Evolutionary conservation across 2,888 invertebrate genomes (phyloP), one percentile per base, ranked within the genome.

Genomic region (Morpho deidamia): DNA sequence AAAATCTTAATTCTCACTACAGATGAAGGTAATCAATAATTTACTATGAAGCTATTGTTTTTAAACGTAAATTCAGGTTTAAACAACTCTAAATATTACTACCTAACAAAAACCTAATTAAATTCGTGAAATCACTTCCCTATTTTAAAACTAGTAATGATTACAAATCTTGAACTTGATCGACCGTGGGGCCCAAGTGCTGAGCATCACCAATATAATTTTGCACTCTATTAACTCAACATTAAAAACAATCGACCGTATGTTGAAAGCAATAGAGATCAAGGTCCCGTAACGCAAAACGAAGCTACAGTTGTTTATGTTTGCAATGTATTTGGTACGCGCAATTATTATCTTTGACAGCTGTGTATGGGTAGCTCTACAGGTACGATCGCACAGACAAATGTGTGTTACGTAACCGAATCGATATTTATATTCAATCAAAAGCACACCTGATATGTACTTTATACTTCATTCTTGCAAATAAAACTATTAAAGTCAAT

Each of bases 331-430:
- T 80, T 83, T 78, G 83, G 78, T 82, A 79, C 80, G 74, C 77
- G 81, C 83, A 88, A 86, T 88, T 85, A 87, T 81, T 67, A 77
- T 79, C 78, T 86, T 82, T 84, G 87, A 86, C 87, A 86, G 81
- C 74, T 72, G 68, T 76, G 75, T 80, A 76, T 72, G 69, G 66
- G 63, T 61, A 63, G 62, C 64, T 68, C 64, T 61, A 61, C 72
- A 71, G 69, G 81, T 81, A 84, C 76, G 77, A 75, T 70, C 72
- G 68, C 56, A 67, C 66, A 69, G 72, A 78, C 69, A 82, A 81
- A 71, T 74, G 60, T 51, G 45, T 58, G 37, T 56, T 58, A 55
- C 57, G 52, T 57, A 57, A 51, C 35, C 44, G 51, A 23, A 5
- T 23, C 23, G 23, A 23, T 23, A 23, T 23, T 23, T 23, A 23